A percentile compares a stretch with the other conserved stretches of the same genome.
These are phyloP conservation scores for Cheilinus undulatus DNA, from an alignment of 2,113 vertebrate species.

Conservation along the genomic window DNA sequence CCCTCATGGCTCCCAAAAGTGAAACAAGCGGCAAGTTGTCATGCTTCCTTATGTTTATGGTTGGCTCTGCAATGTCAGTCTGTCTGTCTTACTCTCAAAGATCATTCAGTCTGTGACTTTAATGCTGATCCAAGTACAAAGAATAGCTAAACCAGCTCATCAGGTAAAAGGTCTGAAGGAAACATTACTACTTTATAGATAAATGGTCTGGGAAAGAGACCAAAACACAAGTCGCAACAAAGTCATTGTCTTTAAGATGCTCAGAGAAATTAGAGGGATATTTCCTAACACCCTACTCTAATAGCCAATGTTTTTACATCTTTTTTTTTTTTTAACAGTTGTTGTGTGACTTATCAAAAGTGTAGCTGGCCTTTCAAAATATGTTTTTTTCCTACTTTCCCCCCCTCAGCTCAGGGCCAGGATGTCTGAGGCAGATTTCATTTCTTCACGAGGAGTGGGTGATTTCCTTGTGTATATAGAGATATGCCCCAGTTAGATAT, in stretches of 20 bases:
- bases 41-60: slow-evolving; percentile 67
- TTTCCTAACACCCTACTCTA: slow-evolving; percentile 56
- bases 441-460: slow-evolving; percentile 69
- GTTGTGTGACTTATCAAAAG: slow-evolving; percentile 46
- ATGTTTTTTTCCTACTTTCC: slow-evolving; percentile 35
- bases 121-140: slow-evolving; percentile 4
- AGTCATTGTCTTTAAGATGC: slow-evolving; percentile 61
- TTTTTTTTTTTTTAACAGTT: slow-evolving; percentile 27
- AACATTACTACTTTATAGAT: slow-evolving; percentile 59
- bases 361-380: slow-evolving; percentile 56
- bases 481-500: slow-evolving; percentile 71
- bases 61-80: slow-evolving; percentile 20
- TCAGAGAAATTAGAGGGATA: slow-evolving; percentile 61
- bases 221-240: slow-evolving; percentile 64
- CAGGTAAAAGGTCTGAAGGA: slow-evolving; percentile 46
- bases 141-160: slow-evolving; percentile 14
- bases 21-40: slow-evolving; percentile 56
- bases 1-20: slow-evolving; percentile 51
- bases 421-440: slow-evolving; percentile 69
- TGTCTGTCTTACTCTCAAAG: slow-evolving; percentile 12
- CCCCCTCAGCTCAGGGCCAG: slow-evolving; percentile 51
- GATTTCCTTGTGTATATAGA: slow-evolving; percentile 72
- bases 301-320: slow-evolving; percentile 31
- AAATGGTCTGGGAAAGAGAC: slow-evolving; percentile 47
- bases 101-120: neutral